These are phyloP conservation scores for Nemurella pictetii DNA, from an alignment of 2,888 invertebrate species.

Conservation along the genomic window DNA sequence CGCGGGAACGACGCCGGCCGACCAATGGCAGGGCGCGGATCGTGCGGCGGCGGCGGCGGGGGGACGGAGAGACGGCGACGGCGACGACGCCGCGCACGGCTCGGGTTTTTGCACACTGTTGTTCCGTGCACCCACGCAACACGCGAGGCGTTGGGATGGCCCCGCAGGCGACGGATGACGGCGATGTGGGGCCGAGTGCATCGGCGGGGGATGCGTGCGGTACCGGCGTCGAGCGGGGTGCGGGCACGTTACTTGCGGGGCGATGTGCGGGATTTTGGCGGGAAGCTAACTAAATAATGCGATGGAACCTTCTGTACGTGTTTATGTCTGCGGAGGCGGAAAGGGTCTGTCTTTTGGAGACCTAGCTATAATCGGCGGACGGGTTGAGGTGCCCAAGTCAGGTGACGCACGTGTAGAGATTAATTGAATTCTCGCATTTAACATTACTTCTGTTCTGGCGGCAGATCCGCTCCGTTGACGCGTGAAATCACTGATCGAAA, in stretches of 20 bases:
- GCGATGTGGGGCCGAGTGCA: not conserved
- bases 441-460: no score
- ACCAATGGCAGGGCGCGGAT: constrained; percentile 28
- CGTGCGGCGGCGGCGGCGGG: not conserved
- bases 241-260: not conserved
- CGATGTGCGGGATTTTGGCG: not conserved
- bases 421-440: no score
- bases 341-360: no score
- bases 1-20: constrained; percentile 33
- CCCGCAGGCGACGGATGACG: not conserved
- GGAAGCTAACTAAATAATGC: no score
- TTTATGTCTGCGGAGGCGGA: no score
- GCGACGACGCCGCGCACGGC: not conserved
- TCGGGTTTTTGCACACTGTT: not conserved
- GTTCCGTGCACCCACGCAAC: not conserved
- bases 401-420: no score
- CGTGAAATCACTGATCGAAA: no score
- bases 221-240: not conserved
- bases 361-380: no score
- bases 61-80: not conserved
- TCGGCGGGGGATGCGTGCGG: not conserved
- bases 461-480: no score
- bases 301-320: no score
- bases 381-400: no score
- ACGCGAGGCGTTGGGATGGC: not conserved